Evolutionary conservation across 2,797 vertebrate species (phyloP).

Genomic region (Enteromius afrohamiltoni): DNA sequence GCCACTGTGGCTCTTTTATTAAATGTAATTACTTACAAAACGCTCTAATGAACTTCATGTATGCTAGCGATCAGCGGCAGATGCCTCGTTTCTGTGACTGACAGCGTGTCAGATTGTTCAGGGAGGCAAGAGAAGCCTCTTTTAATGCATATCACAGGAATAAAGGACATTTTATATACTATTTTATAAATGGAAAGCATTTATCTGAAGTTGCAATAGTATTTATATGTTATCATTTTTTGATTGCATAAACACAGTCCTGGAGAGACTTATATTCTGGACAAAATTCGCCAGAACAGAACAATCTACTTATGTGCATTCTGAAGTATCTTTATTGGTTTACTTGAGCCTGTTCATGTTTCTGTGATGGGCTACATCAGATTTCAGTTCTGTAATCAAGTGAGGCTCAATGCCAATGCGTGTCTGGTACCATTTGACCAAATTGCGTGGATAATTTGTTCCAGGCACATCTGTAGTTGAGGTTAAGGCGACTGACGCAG

Average conservation of each 20-base stretch:
- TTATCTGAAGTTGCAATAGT: neutral
- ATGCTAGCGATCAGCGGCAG: neutral
- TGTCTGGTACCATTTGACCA: constrained; percentile 21
- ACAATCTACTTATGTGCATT: neutral
- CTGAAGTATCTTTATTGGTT: neutral
- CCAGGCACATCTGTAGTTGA: constrained; percentile 89
- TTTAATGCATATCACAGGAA: constrained; percentile 2
- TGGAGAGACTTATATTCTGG: neutral
- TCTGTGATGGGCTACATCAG: constrained; percentile 17
- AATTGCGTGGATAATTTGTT: constrained; percentile 24
- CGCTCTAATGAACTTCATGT: constrained; percentile 30
- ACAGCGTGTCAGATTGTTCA: neutral
- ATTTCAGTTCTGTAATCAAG: constrained; percentile 23
- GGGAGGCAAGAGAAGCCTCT: neutral
- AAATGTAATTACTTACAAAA: constrained; percentile 30
- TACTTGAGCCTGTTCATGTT: constrained; percentile 1
- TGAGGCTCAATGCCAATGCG: neutral
- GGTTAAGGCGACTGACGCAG: constrained; percentile 89
- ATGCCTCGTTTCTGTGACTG: neutral
- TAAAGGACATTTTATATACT: neutral
- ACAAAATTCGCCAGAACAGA: neutral
- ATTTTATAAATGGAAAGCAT: neutral
- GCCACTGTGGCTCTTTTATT: constrained; percentile 10
- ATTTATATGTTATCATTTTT: neutral
- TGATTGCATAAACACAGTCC: neutral